Percentiles rank a stretch among this genome's conserved stretches.
Evolutionary conservation across 2,797 vertebrate genomes (phyloP).

Genomic region (Xenentodon cancila): DNA sequence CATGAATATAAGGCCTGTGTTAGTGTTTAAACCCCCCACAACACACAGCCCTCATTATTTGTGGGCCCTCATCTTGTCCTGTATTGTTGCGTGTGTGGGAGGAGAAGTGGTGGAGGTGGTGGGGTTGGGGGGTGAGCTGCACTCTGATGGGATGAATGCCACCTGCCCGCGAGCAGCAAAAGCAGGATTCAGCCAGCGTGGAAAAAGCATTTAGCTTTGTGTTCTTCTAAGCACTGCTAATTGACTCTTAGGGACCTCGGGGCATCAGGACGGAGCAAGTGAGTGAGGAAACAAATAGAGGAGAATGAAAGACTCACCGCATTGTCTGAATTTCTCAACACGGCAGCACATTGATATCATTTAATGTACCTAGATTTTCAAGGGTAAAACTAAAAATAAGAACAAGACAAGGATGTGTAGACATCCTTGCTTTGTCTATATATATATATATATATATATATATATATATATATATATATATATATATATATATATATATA

Average conservation of each 20-base stretch:
- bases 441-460: too few relatives aligned
- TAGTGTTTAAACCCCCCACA: slow-evolving; percentile 1
- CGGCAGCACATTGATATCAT: too few relatives aligned
- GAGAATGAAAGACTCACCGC: too few relatives aligned
- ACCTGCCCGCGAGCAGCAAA: slow-evolving; percentile 37
- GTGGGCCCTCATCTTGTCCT: slow-evolving; percentile 9
- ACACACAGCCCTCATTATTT: not conserved
- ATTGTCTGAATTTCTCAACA: too few relatives aligned
- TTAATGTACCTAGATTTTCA: too few relatives aligned
- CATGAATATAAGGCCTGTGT: slow-evolving; percentile 54
- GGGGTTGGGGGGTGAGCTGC: not conserved
- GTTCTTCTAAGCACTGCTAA: slow-evolving; percentile 8
- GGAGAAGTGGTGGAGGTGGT: too few relatives aligned
- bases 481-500: too few relatives aligned
- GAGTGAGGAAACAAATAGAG: not conserved
- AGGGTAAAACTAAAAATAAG: too few relatives aligned
- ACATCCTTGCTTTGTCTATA: too few relatives aligned
- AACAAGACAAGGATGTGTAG: too few relatives aligned
- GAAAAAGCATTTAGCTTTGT: not conserved
- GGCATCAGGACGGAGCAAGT: not conserved
- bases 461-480: too few relatives aligned
- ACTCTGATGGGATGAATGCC: slow-evolving; percentile 25
- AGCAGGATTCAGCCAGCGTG: slow-evolving; percentile 13
- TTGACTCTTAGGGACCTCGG: slow-evolving; percentile 22
- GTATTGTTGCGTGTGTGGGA: slow-evolving; percentile 14